Base-by-base conservation (phyloP, 2,888 invertebrate species). In the Piscicola geometra region DNA sequence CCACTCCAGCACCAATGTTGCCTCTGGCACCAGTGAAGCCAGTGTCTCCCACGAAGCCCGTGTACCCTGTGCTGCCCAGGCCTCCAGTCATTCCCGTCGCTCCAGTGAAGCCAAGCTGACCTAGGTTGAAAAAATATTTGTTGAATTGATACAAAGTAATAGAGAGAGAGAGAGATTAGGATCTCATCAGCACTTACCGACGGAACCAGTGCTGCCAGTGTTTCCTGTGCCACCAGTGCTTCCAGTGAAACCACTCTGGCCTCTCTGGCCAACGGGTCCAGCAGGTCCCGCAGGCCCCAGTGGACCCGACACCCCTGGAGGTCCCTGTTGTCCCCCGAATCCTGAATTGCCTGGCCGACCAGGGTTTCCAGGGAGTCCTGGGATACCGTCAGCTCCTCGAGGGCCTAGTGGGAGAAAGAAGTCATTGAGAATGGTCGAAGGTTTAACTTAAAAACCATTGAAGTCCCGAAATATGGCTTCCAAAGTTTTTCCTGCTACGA, bases 311-410 rank as follows among this genome's bases (percentile, higher is more conserved):
- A 32, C 1, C n/a, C 78, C 78, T 18, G 70, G 52, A 1, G 88
- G 77, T 90, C 78, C 78, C 47, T 36, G 52, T 18, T 15, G 21
- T 30, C 78, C 78, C 9, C 60, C 33, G 1, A 88, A 77, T 90
- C 77, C 77, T 2, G 30, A n/a, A 5, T n/a, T n/a, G n/a, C 77
- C 77, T 60, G 67, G 50, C 33, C 1, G 32, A 21, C 77, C 77
- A 66, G 35, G 32, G 25, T 25, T n/a, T 5, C 78, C 78, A 60
- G 67, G 15, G 28, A 35, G 47, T 60, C 78, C 78, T 5, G 50
- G 3, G 3, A 9, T 3, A 3, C 68, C 68, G 21, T 67, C 33
- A 12, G 32, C 30, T 35, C 68, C 68, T 35, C 35, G 68, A 67
- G 35, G 33, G 2, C 68, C 68, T 35, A 67, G 21, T 12, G 25